Base-by-base conservation (phyloP, 35 echinoderm and acorn worm species). In the Lytechinus pictus region DNA sequence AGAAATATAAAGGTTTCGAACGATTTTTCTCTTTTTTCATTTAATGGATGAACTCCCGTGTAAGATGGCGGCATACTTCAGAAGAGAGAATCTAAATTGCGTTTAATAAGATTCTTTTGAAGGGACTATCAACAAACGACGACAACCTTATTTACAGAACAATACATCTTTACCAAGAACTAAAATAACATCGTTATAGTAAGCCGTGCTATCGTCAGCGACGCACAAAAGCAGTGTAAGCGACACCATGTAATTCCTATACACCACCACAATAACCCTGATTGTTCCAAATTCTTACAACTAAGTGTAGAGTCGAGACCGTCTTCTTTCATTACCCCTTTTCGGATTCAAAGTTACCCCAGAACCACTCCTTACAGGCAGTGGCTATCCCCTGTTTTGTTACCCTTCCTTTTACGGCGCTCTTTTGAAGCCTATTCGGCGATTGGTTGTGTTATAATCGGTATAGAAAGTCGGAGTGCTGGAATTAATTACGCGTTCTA, bases 181-280 rank as follows among this genome's bases (percentile, higher is more conserved):
- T 33, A 21, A 90, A 90, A 90, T 90, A 90, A 90, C 88, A 90
- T 90, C 88, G n/a, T 90, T 90, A 52, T 44, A 90, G 88, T 90
- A 90, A 90, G 88, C 88, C 27, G 52, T 52, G 88, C 88, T 54
- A 90, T 90, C 88, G 88, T 52, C 88, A 90, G 88, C 52, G 88
- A 33, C 5, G 24, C 52, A 90, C 88, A 90, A 90, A 14, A 29
- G 27, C 28, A 12, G 29, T 90, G 88, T 90, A 90, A 90, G 88
- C 88, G 88, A 90, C 88, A 90, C 88, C 88, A 90, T 90, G 88
- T 90, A 90, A 90, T 90, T 44, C 88, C 88, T 90, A n/a, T 90
- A 90, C 88, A 90, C 16, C 27, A 24, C 28, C 88, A 52, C 88
- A 90, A 90, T 90, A 54, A 19, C 29, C 88, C 11, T 21, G 29